These are phyloP conservation scores for Hormaphis cornu DNA, from an alignment of 1,140 invertebrate genomes.

Conservation along the genomic window DNA sequence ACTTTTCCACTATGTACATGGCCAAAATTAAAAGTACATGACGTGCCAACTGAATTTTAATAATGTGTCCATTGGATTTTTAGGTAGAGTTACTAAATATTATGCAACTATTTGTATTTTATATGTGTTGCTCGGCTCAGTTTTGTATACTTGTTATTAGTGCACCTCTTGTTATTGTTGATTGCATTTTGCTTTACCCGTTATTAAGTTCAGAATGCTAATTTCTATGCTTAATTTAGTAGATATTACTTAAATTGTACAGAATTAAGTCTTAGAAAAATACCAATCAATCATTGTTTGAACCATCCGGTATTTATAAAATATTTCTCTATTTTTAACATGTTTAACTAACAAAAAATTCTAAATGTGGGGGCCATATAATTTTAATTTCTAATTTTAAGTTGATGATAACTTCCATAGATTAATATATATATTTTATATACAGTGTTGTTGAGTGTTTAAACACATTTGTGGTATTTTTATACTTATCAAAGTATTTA, in stretches of 20 bases:
- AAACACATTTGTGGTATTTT: no score
- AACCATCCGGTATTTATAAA: no score
- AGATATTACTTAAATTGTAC: neutral
- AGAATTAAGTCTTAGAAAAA: neutral
- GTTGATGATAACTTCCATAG: neutral
- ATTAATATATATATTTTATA: neutral
- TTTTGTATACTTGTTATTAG: slow-evolving; percentile 8
- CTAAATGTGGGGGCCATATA: neutral
- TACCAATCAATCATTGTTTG: neutral
- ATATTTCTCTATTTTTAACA: slow-evolving; percentile 33
- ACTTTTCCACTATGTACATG: slow-evolving; percentile 45
- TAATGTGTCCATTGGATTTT: neutral
- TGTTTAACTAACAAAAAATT: neutral
- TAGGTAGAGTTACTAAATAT: neutral
- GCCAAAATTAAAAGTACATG: neutral
- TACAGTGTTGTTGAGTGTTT: no score
- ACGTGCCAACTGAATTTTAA: neutral
- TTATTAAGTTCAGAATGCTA: neutral
- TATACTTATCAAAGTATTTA: no score
- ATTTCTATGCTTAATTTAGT: neutral
- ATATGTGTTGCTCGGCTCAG: neutral
- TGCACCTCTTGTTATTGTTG: neutral
- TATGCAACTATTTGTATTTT: neutral
- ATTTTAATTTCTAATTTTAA: neutral
- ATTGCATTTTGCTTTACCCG: neutral